Evolutionary conservation across 1,140 invertebrate species (phyloP).

Genomic region (Drosophila parabipectinata): DNA sequence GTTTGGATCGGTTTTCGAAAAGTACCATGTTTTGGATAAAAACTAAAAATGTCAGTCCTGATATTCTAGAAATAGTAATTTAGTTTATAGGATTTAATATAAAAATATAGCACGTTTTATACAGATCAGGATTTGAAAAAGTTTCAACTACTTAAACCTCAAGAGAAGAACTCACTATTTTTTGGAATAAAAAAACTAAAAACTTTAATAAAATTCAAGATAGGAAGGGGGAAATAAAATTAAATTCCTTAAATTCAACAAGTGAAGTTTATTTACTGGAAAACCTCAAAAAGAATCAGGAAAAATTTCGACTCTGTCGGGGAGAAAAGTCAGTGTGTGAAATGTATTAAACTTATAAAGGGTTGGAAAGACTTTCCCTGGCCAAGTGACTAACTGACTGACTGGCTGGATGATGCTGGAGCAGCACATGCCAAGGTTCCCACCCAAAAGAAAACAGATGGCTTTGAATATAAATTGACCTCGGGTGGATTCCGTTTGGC

Average conservation of each 20-base stretch:
- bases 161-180: too few species aligned
- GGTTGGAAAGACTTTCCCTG: conserved; percentile 11
- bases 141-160: too few species aligned
- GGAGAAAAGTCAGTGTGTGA: too few species aligned
- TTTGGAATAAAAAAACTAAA: neutral
- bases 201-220: neutral
- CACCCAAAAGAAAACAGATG: conserved; percentile 37
- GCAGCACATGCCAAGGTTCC: conserved; percentile 61
- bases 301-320: neutral
- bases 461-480: conserved; percentile 69
- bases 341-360: conserved; percentile 12
- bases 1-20: too few species aligned
- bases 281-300: neutral
- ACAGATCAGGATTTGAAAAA: too few species aligned
- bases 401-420: conserved; percentile 14
- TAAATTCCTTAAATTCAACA: neutral
- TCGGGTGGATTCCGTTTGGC: conserved; percentile 49
- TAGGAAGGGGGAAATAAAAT: neutral
- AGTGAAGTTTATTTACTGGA: neutral
- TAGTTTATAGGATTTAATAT: too few species aligned
- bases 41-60: too few species aligned
- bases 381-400: conserved; percentile 7
- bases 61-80: too few species aligned
- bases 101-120: too few species aligned
- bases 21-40: too few species aligned